Base-by-base conservation (phyloP, 2,113 vertebrate genomes). In the Cebus imitator region DNA sequence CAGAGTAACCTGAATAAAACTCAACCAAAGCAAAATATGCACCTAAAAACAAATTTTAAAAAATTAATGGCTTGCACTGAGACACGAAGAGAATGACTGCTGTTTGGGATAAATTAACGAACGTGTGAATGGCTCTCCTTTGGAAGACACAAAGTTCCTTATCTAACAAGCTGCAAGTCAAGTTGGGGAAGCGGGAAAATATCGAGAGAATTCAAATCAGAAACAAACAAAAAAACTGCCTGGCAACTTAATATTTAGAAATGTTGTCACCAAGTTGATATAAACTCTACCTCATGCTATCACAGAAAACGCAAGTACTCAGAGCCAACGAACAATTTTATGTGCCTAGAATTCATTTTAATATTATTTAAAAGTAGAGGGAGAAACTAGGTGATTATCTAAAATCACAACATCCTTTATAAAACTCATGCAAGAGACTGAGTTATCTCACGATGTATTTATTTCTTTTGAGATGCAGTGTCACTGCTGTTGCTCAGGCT, bases 131-230 rank as follows among this genome's bases (percentile, higher is more conserved):
- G 0, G 94, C 89, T 91, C 27, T 21, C 95, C 43, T 78, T 52
- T 43, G 89, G 93, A 97, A 97, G 88, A 95, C 48, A 73, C 16
- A 32, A 55, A 57, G 23, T 35, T 91, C 43, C 43, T 82, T 7
- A 0, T 86, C 81, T 89, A 88, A 37, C 45, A 70, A 13, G 17
- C 18, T 58, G 55, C 76, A 55, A 96, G 50, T 81, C 37, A 95
- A 90, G 87, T 87, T 0, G 1, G 58, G 25, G 79, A 97, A 83
- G 93, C 93, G 37, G 94, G 83, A 95, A 94, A 96, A 91, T 58
- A 94, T 58, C 78, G 95, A 97, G 93, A 94, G 87, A 97, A 97
- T 98, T 96, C 97, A 61, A 83, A 92, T 94, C 89, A 68, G 48
- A 90, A 86, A 80, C 89, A 58, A 64, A 64, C 12, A 64, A 32